Percentiles rank a stretch among this genome's conserved stretches.
Conservation (phyloP, 2,888 invertebrate species). For the Spodoptera exigua region DNA sequence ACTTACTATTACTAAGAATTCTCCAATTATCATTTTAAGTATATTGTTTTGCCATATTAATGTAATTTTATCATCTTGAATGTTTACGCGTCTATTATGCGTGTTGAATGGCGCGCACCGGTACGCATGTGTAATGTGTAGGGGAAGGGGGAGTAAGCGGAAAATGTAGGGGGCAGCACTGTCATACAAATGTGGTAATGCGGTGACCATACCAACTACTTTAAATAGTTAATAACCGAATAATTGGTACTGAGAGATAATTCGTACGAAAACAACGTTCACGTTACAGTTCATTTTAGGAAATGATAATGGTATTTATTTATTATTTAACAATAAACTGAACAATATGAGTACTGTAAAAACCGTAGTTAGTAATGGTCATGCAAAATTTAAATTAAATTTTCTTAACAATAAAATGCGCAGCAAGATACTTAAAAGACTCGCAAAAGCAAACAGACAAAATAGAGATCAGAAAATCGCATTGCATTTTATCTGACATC, state of each 20-base stretch:
- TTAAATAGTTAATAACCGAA: neutral
- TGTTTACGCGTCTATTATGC: neutral
- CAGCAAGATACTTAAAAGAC: too few species aligned
- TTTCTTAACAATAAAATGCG: too few species aligned
- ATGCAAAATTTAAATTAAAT: too few species aligned
- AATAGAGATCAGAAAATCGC: slow-evolving; percentile 14
- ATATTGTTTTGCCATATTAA: neutral
- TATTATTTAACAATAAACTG: too few species aligned
- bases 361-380: too few species aligned
- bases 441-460: neutral
- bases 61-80: slow-evolving; percentile 15
- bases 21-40: neutral
- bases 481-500: slow-evolving; percentile 1
- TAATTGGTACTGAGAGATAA: too few species aligned
- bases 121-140: slow-evolving; percentile 15
- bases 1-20: neutral
- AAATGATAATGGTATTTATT: too few species aligned
- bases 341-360: too few species aligned
- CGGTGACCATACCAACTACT: slow-evolving; percentile 19
- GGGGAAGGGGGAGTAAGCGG: neutral
- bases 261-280: too few species aligned
- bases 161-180: slow-evolving; percentile 22
- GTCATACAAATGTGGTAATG: slow-evolving; percentile 43
- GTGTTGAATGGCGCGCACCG: slow-evolving; percentile 3
- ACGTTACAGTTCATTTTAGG: too few species aligned